phyloP scores from a whole-genome alignment of 2,888 invertebrate species.

The Norana najaformis region DNA sequence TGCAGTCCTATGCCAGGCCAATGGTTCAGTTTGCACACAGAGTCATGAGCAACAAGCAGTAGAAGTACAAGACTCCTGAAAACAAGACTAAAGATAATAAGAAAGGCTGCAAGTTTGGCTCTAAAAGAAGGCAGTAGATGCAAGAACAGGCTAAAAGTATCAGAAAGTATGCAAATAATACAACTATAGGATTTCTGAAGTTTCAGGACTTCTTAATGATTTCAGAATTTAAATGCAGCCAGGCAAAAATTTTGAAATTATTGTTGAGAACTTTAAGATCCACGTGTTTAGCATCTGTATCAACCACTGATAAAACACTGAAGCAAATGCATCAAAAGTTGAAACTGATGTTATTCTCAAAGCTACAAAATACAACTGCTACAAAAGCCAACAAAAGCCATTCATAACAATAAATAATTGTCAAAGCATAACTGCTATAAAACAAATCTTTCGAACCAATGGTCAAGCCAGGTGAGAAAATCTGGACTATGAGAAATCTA shows the following conservation, averaged over 20 bases:
- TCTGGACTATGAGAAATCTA: background rate
- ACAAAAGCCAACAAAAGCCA: background rate
- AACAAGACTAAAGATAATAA: no score
- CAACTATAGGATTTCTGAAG: background rate
- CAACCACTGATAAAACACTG: background rate
- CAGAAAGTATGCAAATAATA: background rate
- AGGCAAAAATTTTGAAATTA: background rate
- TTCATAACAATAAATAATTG: constrained; percentile 5
- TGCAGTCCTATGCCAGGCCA: no score
- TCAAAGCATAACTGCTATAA: background rate
- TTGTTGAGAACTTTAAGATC: background rate
- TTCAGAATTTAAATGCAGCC: background rate
- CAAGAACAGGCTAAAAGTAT: no score
- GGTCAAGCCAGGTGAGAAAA: background rate
- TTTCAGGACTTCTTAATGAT: background rate
- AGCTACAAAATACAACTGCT: background rate
- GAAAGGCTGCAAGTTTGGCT: no score
- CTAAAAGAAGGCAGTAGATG: no score
- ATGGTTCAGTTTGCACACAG: no score
- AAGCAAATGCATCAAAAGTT: background rate
- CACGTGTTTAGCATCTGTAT: background rate
- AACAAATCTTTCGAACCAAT: background rate
- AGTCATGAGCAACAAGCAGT: no score
- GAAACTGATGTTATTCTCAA: background rate
- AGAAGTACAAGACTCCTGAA: no score